Base-by-base conservation (phyloP, 2,797 vertebrate genomes). In the Sebastes iracundus region DNA sequence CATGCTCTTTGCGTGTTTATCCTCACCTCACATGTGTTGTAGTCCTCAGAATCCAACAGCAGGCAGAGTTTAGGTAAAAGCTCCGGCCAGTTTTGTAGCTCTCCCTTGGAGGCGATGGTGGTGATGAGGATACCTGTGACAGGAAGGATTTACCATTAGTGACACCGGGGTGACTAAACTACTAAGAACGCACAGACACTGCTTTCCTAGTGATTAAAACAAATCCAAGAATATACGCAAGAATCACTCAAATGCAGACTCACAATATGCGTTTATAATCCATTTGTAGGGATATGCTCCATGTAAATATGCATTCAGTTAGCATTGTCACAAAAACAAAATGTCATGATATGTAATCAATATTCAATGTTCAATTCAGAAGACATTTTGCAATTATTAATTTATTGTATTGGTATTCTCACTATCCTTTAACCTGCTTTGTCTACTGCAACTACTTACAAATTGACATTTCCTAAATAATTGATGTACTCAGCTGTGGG, bases 61-160 rank as follows among this genome's bases (percentile, higher is more conserved):
- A 94, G 94, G 85, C 98, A 99, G 76, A 99, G 97, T 90, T 99
- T 99, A 55, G 98, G 98, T 80, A 99, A 93, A 32, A 99, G 98
- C 76, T 99, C 98, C 1, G 98, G 98, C 98, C 98, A 99, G 92
- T 99, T 99, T 86, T 99, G 98, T 16, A 99, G 94, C 79, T 99
- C 98, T 69, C 98, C 98, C 89, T 99, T 99, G 78, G 98, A 99
- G 10, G 98, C 98, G 84, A 99, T 99, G 4, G 98, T 99, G 92
- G 98, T 99, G 93, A 99, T 99, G 89, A 99, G 95, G 92, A 99
- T 99, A 83, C 98, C 98, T 98, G 80, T 73, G 22, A 38, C 1
- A 3, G 28, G 16, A 77, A 28, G n/a, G 16, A 59, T 42, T 25
- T 1, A 46, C 4, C 30, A 3, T 64, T 20, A 73, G 58, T 65